Conservation (phyloP, 2,113 vertebrate genomes). For the Tretioscincus oriximinensis region DNA sequence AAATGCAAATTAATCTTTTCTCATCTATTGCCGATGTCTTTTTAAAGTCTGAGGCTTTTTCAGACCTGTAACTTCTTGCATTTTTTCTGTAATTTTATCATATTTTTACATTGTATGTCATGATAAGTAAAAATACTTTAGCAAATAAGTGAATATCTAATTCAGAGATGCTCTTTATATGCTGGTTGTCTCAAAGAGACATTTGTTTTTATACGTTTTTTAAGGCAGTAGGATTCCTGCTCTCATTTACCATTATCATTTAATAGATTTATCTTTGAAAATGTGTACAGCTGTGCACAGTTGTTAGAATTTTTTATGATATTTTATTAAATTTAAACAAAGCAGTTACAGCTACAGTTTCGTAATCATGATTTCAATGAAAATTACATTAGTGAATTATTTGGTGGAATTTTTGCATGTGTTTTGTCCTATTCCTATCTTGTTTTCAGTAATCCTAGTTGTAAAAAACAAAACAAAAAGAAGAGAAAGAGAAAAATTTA, state of each 20-base stretch:
- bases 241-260: conserved; percentile 26
- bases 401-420: conserved; percentile 17
- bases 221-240: conserved; percentile 34
- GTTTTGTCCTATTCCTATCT: not conserved
- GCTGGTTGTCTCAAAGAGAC: not conserved
- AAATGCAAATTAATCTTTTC: not conserved
- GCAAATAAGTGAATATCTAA: conserved; percentile 20
- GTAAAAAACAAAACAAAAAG: not conserved
- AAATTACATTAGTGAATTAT: conserved; percentile 66
- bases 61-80: not conserved
- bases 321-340: conserved; percentile 43
- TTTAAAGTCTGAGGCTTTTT: too few relatives aligned
- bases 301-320: conserved; percentile 15
- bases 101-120: not conserved
- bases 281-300: conserved; percentile 11
- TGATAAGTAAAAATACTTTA: conserved; percentile 32
- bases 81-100: not conserved
- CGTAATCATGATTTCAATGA: conserved; percentile 55
- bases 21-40: not conserved
- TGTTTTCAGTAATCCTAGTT: not conserved
- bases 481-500: not conserved
- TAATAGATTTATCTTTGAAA: conserved; percentile 18
- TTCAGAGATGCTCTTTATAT: conserved; percentile 8
- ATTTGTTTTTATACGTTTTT: conserved; percentile 26
- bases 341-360: conserved; percentile 30